A percentile compares a stretch with the other conserved stretches of the same genome.
Conservation (phyloP, 2,113 vertebrate genomes). For the Xiphophorus couchianus region DNA sequence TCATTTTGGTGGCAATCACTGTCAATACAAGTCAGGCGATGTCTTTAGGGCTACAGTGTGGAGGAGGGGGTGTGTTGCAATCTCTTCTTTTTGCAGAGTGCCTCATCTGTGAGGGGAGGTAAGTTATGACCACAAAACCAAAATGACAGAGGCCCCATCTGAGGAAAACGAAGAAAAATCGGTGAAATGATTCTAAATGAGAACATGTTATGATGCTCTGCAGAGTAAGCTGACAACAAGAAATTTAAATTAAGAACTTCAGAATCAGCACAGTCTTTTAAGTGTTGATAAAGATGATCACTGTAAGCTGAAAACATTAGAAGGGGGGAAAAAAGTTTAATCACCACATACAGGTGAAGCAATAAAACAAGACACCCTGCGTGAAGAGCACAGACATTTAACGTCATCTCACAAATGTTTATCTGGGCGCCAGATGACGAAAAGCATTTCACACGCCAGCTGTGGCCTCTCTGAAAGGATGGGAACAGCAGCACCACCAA, state of each 20-base stretch:
- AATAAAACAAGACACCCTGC: not conserved
- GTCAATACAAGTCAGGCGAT: constrained; percentile 87
- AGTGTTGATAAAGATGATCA: constrained; percentile 87
- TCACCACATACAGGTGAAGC: constrained; percentile 69
- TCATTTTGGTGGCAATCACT: constrained; percentile 93
- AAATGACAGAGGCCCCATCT: constrained; percentile 83
- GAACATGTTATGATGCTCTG: constrained; percentile 30
- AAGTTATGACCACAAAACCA: constrained; percentile 86
- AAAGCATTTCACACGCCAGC: constrained; percentile 40
- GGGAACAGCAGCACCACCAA: constrained; percentile 23
- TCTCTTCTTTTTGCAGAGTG: constrained; percentile 72
- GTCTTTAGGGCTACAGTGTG: constrained; percentile 75
- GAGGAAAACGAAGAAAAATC: constrained; percentile 48
- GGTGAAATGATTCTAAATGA: constrained; percentile 79
- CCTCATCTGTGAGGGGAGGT: constrained; percentile 80
- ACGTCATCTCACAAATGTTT: constrained; percentile 44
- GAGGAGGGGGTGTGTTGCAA: constrained; percentile 77
- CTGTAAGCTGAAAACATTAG: constrained; percentile 83
- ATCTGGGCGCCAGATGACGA: constrained; percentile 28
- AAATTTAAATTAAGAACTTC: constrained; percentile 92
- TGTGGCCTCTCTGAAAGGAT: constrained; percentile 51
- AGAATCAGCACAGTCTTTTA: constrained; percentile 86
- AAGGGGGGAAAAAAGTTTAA: constrained; percentile 59
- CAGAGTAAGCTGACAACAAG: constrained; percentile 80
- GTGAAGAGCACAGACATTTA: constrained; percentile 12